Conservation (phyloP, 2,888 invertebrate species). For the Calliopum simillimum region DNA sequence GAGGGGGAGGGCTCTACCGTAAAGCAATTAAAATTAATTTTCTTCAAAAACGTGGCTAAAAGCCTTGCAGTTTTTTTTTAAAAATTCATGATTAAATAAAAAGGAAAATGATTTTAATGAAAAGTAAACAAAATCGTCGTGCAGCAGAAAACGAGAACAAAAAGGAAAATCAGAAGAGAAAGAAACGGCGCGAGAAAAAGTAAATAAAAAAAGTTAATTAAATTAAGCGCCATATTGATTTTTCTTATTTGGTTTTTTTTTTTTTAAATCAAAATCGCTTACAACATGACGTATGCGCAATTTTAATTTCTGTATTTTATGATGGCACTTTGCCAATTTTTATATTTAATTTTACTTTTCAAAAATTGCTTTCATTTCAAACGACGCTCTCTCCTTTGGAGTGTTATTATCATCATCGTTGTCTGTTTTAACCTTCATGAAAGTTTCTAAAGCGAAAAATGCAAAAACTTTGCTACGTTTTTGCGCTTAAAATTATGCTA, state of each 20-base stretch:
- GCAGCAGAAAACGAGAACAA: too few relatives aligned
- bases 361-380: neutral
- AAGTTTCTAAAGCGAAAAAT: neutral
- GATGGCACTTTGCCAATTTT: neutral
- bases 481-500: constrained; percentile 10
- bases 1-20: neutral
- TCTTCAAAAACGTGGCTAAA: neutral
- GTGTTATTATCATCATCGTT: neutral
- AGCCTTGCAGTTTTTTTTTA: constrained; percentile 5
- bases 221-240: too few relatives aligned
- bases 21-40: constrained; percentile 16
- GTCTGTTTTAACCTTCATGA: neutral
- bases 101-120: constrained; percentile 11
- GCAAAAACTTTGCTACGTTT: neutral
- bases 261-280: too few relatives aligned
- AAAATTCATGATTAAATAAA: constrained; percentile 1
- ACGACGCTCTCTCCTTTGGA: neutral
- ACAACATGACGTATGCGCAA: too few relatives aligned
- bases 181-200: constrained; percentile 45
- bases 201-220: constrained; percentile 52
- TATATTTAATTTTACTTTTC: neutral
- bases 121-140: constrained; percentile 20
- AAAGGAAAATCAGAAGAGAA: too few relatives aligned
- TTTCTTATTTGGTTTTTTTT: too few relatives aligned
- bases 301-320: too few relatives aligned